Base-by-base conservation (phyloP, 1,140 invertebrate species). In the Coptotermes formosanus region DNA sequence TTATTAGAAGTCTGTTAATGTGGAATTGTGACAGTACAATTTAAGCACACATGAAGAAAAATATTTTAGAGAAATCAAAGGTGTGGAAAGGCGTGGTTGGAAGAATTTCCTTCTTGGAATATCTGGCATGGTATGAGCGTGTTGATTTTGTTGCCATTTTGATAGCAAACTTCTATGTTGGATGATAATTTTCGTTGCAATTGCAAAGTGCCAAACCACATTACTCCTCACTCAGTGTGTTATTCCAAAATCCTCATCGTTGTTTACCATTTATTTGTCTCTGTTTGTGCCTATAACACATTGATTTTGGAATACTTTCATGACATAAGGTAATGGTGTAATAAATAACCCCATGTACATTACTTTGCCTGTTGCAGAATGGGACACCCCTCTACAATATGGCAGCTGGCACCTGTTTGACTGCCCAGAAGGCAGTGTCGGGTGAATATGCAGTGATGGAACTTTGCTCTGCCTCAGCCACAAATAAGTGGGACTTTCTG, bases 321-420 rank as follows among this genome's bases (percentile, higher is more conserved):
- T 30, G 1, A 86, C 44, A 82, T 86, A 52, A 82, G 23, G 52
- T 55, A 23, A 69, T 11, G 43, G 48, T n/a, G 81, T 83, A 43
- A 45, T 69, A 30, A 87, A 85, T 16, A 55, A 16, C 14, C 2
- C 45, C 3, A 9, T 48, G 9, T 48, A 16, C 9, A 55, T 21
- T 55, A 16, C 52, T 87, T 88, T 86, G 88, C 88, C 86, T 59
- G 86, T 89, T 92, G 32, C 87, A 96, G 95, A 94, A 91, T 86
- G 92, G 93, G 64, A 94, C 94, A 88, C 95, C 96, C 25, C 93
- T 98, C 85, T 98, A 98, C 89, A 98, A 97, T 89, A 93, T 95
- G 88, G 97, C 97, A 30, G 94, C 95, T 55, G 97, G 97, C 2
- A 95, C 96, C 75, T 98, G 97, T 89, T 90, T 98, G 25, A 94